phyloP scores from a whole-genome alignment of 2,113 vertebrate species.

The Myiopsitta monachus region DNA sequence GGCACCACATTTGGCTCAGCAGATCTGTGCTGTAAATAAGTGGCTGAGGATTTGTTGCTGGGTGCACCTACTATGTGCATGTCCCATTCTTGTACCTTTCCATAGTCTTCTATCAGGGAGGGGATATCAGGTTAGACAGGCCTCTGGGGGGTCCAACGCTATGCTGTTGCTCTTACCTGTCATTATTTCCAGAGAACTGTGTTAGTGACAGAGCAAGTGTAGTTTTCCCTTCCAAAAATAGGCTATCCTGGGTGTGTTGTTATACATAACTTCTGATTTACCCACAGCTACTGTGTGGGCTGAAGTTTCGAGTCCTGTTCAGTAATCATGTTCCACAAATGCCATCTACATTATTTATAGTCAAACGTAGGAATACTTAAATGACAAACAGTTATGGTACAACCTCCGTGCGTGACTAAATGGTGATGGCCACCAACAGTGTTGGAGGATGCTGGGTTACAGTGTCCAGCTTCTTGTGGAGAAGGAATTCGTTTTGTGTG shows the following conservation, averaged over 20 bases:
- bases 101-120: not conserved
- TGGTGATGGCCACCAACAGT: not conserved
- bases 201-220: not conserved
- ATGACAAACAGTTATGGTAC: not conserved
- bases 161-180: not conserved
- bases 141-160: not conserved
- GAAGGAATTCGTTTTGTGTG: not conserved
- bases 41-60: not conserved
- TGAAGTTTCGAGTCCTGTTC: constrained; percentile 26
- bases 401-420: not conserved
- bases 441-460: not conserved
- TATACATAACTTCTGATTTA: constrained; percentile 20
- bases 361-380: not conserved
- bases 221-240: constrained; percentile 17
- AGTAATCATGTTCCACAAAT: constrained; percentile 21
- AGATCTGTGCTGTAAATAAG: not conserved
- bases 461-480: not conserved
- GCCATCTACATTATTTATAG: not conserved
- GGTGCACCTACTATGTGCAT: not conserved
- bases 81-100: not conserved
- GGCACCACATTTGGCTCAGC: not conserved
- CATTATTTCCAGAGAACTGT: not conserved
- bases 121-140: not conserved
- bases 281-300: constrained; percentile 37
- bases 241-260: not conserved